phyloP scores from a whole-genome alignment of 2,113 vertebrate species.

The Gavia stellata region DNA sequence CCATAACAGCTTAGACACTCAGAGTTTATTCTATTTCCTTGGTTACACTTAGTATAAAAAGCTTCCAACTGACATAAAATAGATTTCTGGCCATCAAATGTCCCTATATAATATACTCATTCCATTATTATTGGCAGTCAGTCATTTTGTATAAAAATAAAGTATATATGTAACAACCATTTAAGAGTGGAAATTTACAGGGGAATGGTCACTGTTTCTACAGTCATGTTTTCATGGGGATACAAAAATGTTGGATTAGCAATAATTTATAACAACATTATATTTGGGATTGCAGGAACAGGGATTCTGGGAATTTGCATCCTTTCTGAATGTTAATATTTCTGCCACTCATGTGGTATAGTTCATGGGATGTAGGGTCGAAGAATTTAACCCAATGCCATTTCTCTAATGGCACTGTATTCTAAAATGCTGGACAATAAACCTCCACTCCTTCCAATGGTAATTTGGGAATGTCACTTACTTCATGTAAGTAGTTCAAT shows the following conservation, averaged over 20 bases:
- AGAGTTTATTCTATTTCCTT: background rate
- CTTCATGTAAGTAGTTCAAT: background rate
- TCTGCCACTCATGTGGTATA: background rate
- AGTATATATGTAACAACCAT: background rate
- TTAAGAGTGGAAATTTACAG: background rate
- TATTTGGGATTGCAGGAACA: background rate
- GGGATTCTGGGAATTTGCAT: background rate
- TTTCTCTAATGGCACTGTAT: background rate
- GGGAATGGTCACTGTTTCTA: background rate
- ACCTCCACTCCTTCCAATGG: background rate
- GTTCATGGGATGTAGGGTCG: background rate
- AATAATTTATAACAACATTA: background rate
- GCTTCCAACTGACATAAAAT: background rate
- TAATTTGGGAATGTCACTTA: background rate
- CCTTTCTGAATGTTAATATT: background rate
- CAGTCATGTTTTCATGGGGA: background rate
- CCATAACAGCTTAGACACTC: background rate
- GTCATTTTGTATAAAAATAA: background rate
- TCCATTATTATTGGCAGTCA: background rate
- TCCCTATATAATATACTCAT: background rate
- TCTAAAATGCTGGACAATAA: background rate
- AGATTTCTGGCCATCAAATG: background rate
- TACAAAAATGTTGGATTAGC: background rate
- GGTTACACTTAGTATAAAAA: background rate
- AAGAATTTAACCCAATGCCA: background rate